Percentiles rank a stretch among this genome's conserved stretches.
phyloP scores from a whole-genome alignment of 2,113 vertebrate species.

The Takifugu flavidus region DNA sequence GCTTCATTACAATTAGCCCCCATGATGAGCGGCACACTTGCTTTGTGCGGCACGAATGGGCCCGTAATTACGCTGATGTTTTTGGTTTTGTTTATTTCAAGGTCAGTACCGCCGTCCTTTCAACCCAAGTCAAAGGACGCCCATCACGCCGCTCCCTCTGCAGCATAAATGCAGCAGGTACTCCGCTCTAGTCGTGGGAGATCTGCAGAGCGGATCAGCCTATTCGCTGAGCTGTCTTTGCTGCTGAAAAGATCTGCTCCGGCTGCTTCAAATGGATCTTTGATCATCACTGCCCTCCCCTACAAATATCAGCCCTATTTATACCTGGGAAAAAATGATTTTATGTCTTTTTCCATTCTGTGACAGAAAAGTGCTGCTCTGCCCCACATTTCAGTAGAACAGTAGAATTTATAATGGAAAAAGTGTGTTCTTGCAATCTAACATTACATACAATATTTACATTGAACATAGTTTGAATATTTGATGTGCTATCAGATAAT shows the following conservation, averaged over 20 bases:
- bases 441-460: no score
- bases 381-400: no score
- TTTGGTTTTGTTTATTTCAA: conserved; percentile 15
- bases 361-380: no score
- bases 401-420: no score
- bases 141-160: conserved; percentile 11
- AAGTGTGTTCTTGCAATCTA: no score
- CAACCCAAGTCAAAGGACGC: conserved; percentile 22
- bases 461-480: no score
- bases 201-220: conserved; percentile 6
- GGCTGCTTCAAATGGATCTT: background rate
- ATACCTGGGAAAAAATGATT: no score
- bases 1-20: background rate
- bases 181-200: conserved; percentile 12
- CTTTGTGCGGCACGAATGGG: conserved; percentile 17
- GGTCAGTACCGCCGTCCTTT: conserved; percentile 8
- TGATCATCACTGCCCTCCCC: background rate
- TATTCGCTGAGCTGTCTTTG: conserved; percentile 19
- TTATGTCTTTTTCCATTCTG: no score
- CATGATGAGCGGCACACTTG: background rate
- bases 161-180: conserved; percentile 12
- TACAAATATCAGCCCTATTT: no score
- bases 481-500: no score
- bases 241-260: conserved; percentile 11
- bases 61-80: conserved; percentile 15